Evolutionary conservation across 37 sponge, comb jelly and placozoan species (phyloP).

Genomic region (Petrosia ficiformis): DNA sequence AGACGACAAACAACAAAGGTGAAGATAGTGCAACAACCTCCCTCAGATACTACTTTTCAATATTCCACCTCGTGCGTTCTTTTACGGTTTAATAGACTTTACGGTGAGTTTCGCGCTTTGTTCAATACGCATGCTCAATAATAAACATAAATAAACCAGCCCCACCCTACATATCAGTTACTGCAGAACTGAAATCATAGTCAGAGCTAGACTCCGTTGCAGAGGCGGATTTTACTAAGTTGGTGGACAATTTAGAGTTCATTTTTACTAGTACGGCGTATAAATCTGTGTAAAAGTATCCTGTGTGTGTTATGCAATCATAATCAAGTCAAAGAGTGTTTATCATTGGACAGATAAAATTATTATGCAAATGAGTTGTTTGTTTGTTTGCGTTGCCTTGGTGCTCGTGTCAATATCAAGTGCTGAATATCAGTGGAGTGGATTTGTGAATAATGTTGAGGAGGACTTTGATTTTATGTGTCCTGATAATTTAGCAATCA

Average conservation of each 20-base stretch:
- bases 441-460: conserved; percentile 36
- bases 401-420: neutral
- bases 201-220: too few relatives aligned
- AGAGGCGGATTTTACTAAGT: too few relatives aligned
- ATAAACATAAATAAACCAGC: neutral
- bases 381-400: conserved; percentile 9
- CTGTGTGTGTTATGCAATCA: neutral
- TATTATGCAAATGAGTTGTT: conserved; percentile 17
- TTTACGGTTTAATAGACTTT: neutral
- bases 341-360: neutral
- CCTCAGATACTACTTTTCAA: neutral
- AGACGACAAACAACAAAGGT: neutral
- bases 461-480: conserved; percentile 36
- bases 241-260: too few relatives aligned
- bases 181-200: neutral
- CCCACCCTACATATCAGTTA: neutral
- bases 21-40: neutral
- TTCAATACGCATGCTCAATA: neutral
- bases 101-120: neutral
- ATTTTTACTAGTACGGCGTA: too few relatives aligned
- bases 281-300: too few relatives aligned
- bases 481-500: conserved; percentile 28
- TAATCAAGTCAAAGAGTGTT: neutral
- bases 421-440: conserved; percentile 27
- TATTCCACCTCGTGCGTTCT: neutral